Conservation (phyloP, 2,888 invertebrate species). For the Drosophila antonietae region DNA sequence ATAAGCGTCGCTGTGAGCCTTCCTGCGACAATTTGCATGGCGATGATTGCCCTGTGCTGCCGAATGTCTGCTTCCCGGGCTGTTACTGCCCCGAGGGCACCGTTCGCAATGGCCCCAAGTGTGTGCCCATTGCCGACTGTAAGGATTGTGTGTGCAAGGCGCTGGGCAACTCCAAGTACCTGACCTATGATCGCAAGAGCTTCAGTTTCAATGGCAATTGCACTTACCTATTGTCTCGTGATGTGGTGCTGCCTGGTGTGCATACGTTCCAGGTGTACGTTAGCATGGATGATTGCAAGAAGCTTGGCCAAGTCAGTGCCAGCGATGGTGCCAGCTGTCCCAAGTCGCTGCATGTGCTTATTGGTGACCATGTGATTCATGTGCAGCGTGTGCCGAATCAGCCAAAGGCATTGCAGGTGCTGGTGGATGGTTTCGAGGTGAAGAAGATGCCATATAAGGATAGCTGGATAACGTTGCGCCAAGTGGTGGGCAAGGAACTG, state of each 20-base stretch:
- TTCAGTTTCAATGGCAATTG: slow-evolving; percentile 94
- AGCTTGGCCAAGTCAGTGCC: slow-evolving; percentile 78
- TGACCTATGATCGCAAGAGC: slow-evolving; percentile 92
- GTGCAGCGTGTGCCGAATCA: slow-evolving; percentile 84
- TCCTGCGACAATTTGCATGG: slow-evolving; percentile 88
- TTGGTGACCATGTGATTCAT: slow-evolving; percentile 88
- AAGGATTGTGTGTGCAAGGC: slow-evolving; percentile 92
- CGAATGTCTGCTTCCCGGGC: slow-evolving; percentile 91
- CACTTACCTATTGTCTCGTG: slow-evolving; percentile 91
- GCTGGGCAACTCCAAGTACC: slow-evolving; percentile 91
- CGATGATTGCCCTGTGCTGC: slow-evolving; percentile 87
- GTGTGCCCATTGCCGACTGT: slow-evolving; percentile 90
- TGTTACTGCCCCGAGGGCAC: slow-evolving; percentile 93
- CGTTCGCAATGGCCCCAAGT: slow-evolving; percentile 88
- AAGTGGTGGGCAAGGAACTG: slow-evolving; percentile 87
- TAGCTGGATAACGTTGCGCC: slow-evolving; percentile 87
- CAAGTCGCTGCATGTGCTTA: slow-evolving; percentile 88
- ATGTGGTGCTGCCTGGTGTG: slow-evolving; percentile 86
- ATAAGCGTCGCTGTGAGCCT: slow-evolving; percentile 91
- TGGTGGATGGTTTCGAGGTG: slow-evolving; percentile 83
- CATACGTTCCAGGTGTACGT: slow-evolving; percentile 86
- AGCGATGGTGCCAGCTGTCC: slow-evolving; percentile 86
- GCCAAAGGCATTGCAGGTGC: slow-evolving; percentile 76
- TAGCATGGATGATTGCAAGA: slow-evolving; percentile 89
- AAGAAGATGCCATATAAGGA: slow-evolving; percentile 86